Conservation (phyloP, 1,140 invertebrate genomes). For the Apis laboriosa region DNA sequence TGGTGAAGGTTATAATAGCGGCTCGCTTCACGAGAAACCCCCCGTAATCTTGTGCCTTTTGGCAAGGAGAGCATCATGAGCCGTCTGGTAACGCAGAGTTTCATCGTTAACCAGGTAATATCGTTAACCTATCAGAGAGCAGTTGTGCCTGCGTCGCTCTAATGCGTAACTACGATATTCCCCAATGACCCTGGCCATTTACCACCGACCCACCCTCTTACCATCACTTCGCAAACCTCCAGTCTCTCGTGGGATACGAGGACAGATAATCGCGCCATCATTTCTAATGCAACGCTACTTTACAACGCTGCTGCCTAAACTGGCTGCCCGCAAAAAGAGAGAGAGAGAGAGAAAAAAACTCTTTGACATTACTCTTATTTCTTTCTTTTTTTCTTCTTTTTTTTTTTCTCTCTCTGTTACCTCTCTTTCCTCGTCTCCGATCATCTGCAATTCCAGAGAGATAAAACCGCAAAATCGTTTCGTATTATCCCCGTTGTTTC, state of each 20-base stretch:
- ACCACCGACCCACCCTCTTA: slow-evolving; percentile 59
- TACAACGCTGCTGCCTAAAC: not conserved
- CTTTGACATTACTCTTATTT: not conserved
- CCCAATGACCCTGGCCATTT: slow-evolving; percentile 69
- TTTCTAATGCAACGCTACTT: slow-evolving; percentile 60
- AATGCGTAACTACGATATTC: slow-evolving; percentile 71
- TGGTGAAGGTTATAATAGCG: not conserved
- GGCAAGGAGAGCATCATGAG: slow-evolving; percentile 42
- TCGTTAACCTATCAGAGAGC: slow-evolving; percentile 73
- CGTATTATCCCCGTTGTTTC: not conserved
- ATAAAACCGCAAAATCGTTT: not conserved
- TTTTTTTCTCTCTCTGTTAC: too few relatives aligned
- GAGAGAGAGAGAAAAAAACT: not conserved
- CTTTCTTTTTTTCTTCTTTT: not conserved
- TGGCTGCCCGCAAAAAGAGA: slow-evolving; percentile 2
- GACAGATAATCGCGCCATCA: slow-evolving; percentile 67
- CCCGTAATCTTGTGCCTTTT: slow-evolving; percentile 50
- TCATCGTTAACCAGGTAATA: slow-evolving; percentile 67
- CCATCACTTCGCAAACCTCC: slow-evolving; percentile 61
- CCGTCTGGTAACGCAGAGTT: slow-evolving; percentile 58
- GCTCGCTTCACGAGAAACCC: not conserved
- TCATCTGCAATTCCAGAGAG: not conserved
- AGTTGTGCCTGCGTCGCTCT: slow-evolving; percentile 66
- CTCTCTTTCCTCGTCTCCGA: too few relatives aligned
- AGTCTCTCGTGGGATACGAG: slow-evolving; percentile 54